phyloP scores from a whole-genome alignment of 2,888 invertebrate genomes.

The Sipha maydis region DNA sequence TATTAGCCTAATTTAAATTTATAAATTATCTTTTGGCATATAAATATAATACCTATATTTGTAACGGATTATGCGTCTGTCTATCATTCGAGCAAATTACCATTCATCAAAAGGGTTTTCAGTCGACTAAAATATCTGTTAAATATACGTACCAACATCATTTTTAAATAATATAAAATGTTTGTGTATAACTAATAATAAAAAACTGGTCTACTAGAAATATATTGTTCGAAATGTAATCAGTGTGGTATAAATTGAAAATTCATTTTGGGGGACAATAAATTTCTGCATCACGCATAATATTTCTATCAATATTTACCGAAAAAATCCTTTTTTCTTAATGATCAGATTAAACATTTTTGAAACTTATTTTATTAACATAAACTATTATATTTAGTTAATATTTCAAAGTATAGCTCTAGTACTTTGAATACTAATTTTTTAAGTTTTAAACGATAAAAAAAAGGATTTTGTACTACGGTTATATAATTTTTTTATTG shows the following conservation, averaged over 20 bases:
- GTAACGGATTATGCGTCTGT: constrained; percentile 48
- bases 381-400: not conserved
- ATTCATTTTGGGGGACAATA: not conserved
- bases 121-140: not conserved
- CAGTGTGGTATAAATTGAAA: not conserved
- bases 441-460: too few species aligned
- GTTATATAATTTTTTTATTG: too few species aligned
- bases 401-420: too few species aligned
- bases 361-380: not conserved
- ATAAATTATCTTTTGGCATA: constrained; percentile 10
- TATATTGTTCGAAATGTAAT: not conserved
- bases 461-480: too few species aligned
- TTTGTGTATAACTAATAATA: not conserved
- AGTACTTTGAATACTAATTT: not conserved
- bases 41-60: not conserved
- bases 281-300: not conserved
- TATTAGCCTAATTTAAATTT: constrained; percentile 53
- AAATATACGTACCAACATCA: not conserved
- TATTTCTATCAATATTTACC: not conserved
- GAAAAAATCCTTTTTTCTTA: not conserved
- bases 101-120: constrained; percentile 5
- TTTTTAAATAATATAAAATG: not conserved
- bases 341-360: not conserved
- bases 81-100: constrained; percentile 28
- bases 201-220: not conserved